A percentile compares a stretch with the other conserved stretches of the same genome.
Evolutionary conservation across 2,113 vertebrate species (phyloP).

Genomic region (Lagopus leucura): DNA sequence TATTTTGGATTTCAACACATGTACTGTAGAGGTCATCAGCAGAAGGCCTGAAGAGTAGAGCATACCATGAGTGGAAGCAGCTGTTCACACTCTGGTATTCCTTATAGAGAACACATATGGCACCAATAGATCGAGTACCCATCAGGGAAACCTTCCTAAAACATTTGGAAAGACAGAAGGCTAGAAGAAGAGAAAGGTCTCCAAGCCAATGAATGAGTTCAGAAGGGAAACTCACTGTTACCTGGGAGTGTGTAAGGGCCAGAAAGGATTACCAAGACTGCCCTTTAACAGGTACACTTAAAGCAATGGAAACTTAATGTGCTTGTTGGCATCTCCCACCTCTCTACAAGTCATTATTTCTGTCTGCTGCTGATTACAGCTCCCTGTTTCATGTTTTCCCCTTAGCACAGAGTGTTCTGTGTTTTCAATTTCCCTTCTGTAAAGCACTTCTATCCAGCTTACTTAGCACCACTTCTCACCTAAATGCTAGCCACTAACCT

Average conservation of each 20-base stretch:
- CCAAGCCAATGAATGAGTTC: neutral
- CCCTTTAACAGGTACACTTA: neutral
- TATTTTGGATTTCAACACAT: conserved; percentile 55
- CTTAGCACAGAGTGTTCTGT: neutral
- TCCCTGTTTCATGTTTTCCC: neutral
- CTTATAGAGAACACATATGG: conserved; percentile 13
- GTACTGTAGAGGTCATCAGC: conserved; percentile 35
- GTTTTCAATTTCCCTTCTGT: conserved; percentile 5
- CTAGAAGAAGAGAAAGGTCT: neutral
- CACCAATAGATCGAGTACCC: neutral
- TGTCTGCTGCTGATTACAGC: neutral
- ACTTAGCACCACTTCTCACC: conserved; percentile 12
- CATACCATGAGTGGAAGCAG: fast-evolving
- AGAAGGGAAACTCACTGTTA: neutral
- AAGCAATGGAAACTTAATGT: neutral
- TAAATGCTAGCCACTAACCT: neutral
- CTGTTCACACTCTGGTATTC: neutral
- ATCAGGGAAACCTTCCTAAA: conserved; percentile 8
- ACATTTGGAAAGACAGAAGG: neutral
- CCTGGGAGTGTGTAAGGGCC: neutral
- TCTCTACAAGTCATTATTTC: conserved; percentile 1
- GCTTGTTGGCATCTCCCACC: neutral
- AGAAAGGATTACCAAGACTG: neutral
- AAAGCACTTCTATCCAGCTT: conserved; percentile 5
- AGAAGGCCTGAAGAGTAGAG: conserved; percentile 36